Conservation (phyloP, 2,113 vertebrate genomes). For the Hippocampus abdominalis region DNA sequence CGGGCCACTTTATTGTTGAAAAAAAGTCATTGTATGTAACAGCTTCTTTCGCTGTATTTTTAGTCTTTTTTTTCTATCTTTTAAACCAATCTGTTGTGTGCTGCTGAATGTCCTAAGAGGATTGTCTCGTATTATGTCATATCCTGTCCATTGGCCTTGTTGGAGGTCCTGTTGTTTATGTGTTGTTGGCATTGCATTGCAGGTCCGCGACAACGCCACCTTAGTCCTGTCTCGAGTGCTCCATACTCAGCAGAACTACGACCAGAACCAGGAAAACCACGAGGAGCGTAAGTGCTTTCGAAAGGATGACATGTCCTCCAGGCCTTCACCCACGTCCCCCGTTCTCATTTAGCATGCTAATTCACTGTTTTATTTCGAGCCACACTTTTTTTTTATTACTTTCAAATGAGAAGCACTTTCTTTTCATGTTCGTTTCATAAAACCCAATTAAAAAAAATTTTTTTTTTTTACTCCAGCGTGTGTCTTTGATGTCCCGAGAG, state of each 20-base stretch:
- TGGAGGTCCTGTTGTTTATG: not conserved
- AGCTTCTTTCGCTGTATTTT: too few relatives aligned
- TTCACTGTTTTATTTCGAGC: conserved; percentile 44
- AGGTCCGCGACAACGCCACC: conserved; percentile 92
- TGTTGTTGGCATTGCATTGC: conserved; percentile 29
- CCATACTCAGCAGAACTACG: conserved; percentile 86
- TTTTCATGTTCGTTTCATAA: conserved; percentile 35
- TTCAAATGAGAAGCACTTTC: conserved; percentile 35
- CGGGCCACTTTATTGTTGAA: too few relatives aligned
- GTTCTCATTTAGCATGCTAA: conserved; percentile 58
- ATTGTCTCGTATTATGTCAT: too few relatives aligned
- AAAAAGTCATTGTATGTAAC: too few relatives aligned
- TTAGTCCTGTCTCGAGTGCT: conserved; percentile 86
- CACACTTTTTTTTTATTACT: conserved; percentile 22
- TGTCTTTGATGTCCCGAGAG: conserved; percentile 18
- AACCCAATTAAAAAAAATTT: conserved; percentile 9
- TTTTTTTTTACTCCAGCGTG: conserved; percentile 21
- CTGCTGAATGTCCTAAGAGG: not conserved
- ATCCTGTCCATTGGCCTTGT: too few relatives aligned
- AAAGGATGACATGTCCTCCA: conserved; percentile 16
- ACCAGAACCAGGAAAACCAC: conserved; percentile 92
- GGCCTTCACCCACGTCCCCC: conserved; percentile 35
- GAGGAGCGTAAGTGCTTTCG: conserved; percentile 83
- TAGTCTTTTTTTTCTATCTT: too few relatives aligned
- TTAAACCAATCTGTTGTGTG: too few relatives aligned